Base-by-base conservation (phyloP, 2,888 invertebrate genomes). In the Chymomyza procnemis region DNA sequence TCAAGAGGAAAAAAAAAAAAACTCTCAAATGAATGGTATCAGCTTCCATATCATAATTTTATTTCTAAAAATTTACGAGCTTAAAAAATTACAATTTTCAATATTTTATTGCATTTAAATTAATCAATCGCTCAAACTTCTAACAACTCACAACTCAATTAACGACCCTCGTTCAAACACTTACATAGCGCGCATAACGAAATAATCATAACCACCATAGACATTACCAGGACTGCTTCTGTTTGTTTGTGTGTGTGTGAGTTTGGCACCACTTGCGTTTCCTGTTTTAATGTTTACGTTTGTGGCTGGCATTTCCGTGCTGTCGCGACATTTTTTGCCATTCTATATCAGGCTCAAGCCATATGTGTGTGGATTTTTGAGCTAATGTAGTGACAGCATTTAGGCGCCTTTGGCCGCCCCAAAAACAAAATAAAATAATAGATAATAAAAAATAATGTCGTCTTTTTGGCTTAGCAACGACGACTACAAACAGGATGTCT, bases 381-480 rank as follows among this genome's bases (percentile, higher is more conserved):
- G 85, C 81, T 82, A 82, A 82, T 82, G 81, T 85, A 76, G 78
- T 84, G 74, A 65, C 84, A 81, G 50, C 50, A 83, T 80, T 80
- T 75, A 79, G 81, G 81, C 76, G 5, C 18, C 18, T 50, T 18
- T 50, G 50, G 56, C 26, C 56, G 56, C 69, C 79, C 67, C 14
- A 41, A 41, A n/a, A 41, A 54, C 19, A 54, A 52, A 56, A 76
- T 71, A 73, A 87, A 71, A 78, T 76, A 81, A 79, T 79, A 80
- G 76, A 79, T 87, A 85, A 88, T 84, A 88, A 86, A 88, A 89
- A 78, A 88, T 83, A 82, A 88, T 85, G 83, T 80, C 75, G 74
- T 80, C 78, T 75, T 78, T 73, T 71, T 72, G 80, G 82, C 80
- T 82, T 75, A 77, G 78, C 66, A 56, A 30, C 26, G 19, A 19